Evolutionary conservation across 2,797 vertebrate genomes (phyloP).

Genomic region (Toxotes lorentzi): DNA sequence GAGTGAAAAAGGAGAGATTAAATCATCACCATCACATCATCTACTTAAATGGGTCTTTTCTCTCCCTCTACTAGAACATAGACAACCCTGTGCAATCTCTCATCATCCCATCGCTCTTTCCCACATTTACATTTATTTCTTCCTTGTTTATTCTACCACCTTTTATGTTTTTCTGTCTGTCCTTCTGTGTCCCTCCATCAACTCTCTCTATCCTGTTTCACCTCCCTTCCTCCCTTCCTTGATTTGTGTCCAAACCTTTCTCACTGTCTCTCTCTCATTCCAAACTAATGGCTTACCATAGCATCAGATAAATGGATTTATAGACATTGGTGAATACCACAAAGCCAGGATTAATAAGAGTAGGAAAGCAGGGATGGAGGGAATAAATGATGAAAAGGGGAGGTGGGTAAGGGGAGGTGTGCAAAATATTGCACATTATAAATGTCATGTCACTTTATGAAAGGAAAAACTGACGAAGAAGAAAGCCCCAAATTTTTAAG

Average conservation of each 20-base stretch:
- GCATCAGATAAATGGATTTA: conserved; percentile 96
- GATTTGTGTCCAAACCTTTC: conserved; percentile 64
- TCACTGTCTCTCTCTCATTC: conserved; percentile 22
- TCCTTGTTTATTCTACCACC: conserved; percentile 26
- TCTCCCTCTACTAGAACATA: conserved; percentile 84
- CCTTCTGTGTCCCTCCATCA: conserved; percentile 8
- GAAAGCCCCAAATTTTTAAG: conserved; percentile 22
- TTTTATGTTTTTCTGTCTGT: conserved; percentile 27
- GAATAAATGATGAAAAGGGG: conserved; percentile 54
- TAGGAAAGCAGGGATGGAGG: conserved; percentile 27
- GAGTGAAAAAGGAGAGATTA: conserved; percentile 91
- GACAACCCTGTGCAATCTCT: conserved; percentile 80
- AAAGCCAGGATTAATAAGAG: conserved; percentile 91
- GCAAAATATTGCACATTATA: conserved; percentile 73
- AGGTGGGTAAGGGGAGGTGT: conserved; percentile 16
- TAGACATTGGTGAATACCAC: conserved; percentile 96
- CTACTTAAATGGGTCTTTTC: conserved; percentile 92
- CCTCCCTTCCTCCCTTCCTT: conserved; percentile 29
- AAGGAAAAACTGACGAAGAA: conserved; percentile 40
- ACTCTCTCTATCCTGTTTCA: conserved; percentile 16
- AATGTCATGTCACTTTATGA: conserved; percentile 79
- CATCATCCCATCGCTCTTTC: conserved; percentile 44
- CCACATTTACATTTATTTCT: conserved; percentile 41
- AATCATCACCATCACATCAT: conserved; percentile 91
- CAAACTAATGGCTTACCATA: conserved; percentile 87